These are phyloP conservation scores for Telmatochromis brichardi DNA, from an alignment of 2,113 vertebrate genomes.

Conservation along the genomic window DNA sequence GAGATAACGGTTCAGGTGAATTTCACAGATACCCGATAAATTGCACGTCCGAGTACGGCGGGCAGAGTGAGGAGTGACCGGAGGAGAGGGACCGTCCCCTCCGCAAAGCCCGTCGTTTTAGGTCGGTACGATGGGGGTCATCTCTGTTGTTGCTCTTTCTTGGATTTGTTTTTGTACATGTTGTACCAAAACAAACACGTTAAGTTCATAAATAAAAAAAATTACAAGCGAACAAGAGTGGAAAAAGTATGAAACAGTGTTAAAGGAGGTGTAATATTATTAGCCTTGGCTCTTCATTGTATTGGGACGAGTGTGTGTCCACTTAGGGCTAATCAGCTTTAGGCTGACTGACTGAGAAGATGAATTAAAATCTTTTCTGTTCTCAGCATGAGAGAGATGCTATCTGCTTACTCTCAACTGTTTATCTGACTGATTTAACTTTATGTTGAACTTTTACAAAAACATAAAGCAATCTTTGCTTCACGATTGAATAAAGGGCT, in stretches of 20 bases:
- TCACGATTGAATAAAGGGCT: background rate
- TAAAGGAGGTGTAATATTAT: background rate
- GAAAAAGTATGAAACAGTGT: too few relatives aligned
- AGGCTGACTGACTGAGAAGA: background rate
- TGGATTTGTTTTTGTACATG: background rate
- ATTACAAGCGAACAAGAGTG: background rate
- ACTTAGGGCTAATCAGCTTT: slow-evolving; percentile 32
- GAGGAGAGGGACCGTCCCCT: background rate
- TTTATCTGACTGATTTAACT: background rate
- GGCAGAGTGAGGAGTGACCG: background rate
- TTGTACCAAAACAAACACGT: background rate
- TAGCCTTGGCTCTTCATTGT: background rate
- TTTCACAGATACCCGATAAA: background rate
- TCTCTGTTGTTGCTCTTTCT: background rate
- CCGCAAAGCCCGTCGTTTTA: background rate
- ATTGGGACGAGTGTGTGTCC: background rate
- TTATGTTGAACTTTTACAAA: background rate
- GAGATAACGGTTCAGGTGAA: background rate
- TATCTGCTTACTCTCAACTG: background rate
- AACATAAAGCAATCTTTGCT: background rate
- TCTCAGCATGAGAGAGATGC: background rate
- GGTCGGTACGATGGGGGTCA: background rate
- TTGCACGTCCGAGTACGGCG: background rate
- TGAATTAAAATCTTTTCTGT: background rate
- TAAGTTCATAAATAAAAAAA: background rate